Percentiles rank a stretch among this genome's conserved stretches.
Conservation (phyloP, 92 coral and sea anemone genomes). For the Isaurus tuberculatus region DNA sequence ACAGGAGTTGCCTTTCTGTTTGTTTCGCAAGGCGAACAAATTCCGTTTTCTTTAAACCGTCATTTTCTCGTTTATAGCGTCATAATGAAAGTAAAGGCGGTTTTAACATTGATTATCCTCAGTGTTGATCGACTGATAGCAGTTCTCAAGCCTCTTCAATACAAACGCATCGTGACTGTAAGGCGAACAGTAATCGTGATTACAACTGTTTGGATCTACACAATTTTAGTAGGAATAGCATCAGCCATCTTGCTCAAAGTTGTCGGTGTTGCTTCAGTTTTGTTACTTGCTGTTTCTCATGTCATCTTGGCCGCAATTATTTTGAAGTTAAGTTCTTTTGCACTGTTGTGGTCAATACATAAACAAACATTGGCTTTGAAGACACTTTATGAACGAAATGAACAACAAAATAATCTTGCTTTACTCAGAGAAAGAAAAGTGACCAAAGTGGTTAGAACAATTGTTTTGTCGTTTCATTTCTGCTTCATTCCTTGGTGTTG, state of each 20-base stretch:
- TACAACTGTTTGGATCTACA: constrained; percentile 6
- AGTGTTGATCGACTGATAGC: constrained; percentile 32
- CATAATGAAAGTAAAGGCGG: constrained; percentile 5
- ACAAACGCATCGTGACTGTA: constrained; percentile 23
- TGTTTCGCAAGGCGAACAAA: neutral
- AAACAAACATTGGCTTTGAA: constrained; percentile 3
- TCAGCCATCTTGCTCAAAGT: neutral
- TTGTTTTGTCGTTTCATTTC: neutral
- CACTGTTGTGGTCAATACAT: constrained; percentile 17
- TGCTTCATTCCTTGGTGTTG: constrained; percentile 7
- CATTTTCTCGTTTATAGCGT: neutral
- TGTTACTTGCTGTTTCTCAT: neutral
- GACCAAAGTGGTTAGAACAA: neutral
- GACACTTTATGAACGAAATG: neutral
- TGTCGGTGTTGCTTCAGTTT: neutral
- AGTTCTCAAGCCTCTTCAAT: constrained; percentile 29
- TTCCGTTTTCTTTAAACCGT: neutral
- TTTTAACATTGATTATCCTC: constrained; percentile 1
- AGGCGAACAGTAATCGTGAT: neutral
- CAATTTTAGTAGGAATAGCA: neutral
- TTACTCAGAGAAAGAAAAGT: constrained; percentile 18
- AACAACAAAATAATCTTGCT: neutral
- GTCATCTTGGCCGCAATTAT: neutral
- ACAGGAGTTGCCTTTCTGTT: neutral
- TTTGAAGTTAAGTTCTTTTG: constrained; percentile 18